Percentiles rank a stretch among this genome's conserved stretches.
Evolutionary conservation across 2,797 vertebrate species (phyloP).

Genomic region (Acropternis orthonyx): DNA sequence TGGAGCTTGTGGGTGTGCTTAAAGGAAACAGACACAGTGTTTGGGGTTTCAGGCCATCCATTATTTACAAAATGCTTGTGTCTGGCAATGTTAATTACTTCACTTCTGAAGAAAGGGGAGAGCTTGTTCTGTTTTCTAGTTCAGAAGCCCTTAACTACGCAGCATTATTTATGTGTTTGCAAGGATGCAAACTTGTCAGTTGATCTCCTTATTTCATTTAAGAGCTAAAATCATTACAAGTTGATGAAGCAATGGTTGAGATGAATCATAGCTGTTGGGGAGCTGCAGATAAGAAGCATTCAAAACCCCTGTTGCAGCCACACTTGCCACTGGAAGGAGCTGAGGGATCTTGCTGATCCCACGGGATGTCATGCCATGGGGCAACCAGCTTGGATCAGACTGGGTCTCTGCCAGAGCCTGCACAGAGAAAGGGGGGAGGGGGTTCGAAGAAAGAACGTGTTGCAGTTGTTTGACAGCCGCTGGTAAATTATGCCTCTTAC

Average conservation of each 20-base stretch:
- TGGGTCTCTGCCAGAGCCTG: not conserved
- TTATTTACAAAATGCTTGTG: slow-evolving; percentile 53
- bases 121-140: not conserved
- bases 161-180: slow-evolving; percentile 34
- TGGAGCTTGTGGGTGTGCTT: not conserved
- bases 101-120: not conserved
- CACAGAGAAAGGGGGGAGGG: not conserved
- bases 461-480: slow-evolving; percentile 35
- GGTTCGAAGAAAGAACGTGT: not conserved
- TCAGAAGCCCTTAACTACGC: not conserved
- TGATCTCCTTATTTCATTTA: slow-evolving; percentile 53
- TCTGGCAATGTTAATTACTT: not conserved
- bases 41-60: slow-evolving; percentile 27
- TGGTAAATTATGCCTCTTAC: slow-evolving; percentile 69
- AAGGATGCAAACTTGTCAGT: not conserved
- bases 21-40: not conserved
- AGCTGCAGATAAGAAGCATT: slow-evolving; percentile 20
- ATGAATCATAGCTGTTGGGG: slow-evolving; percentile 33
- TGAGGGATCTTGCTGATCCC: slow-evolving; percentile 3
- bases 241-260: not conserved
- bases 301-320: slow-evolving; percentile 21
- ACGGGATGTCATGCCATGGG: not conserved
- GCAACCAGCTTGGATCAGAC: not conserved
- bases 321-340: slow-evolving; percentile 16
- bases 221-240: slow-evolving; percentile 43